Base-by-base conservation (phyloP, 2,113 vertebrate genomes). In the Trematomus loennbergii region DNA sequence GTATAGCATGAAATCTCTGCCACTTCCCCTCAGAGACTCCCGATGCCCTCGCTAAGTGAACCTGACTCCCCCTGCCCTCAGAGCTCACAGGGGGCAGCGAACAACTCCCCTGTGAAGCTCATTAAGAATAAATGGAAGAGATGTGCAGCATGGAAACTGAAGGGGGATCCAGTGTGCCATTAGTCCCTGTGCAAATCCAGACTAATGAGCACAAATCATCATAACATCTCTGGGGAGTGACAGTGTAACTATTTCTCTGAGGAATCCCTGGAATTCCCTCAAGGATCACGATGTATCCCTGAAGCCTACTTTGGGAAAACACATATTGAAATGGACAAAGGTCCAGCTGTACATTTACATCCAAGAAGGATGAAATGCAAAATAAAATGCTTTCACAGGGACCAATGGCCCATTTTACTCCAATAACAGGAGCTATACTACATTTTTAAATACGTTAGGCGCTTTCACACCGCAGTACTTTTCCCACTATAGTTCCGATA, bases 191-290 rank as follows among this genome's bases (percentile, higher is more conserved):
- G 81, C 69, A 82, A 82, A 78, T 66, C 52, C 18, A 62, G 36
- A 75, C 69, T 87, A 91, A 91, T 79, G 79, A 91, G 83, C 57
- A 63, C 85, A 71, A 73, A 67, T 62, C 45, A 57, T 75, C 36
- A 75, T 58, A 64, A 76, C 65, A 69, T 63, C 20, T 64, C 45
- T 54, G 13, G 71, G 64, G 74, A 85, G 77, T 29, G 66, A 46
- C 13, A 20, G 58, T 20, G 0, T 18, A 40, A 75, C 1, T 46
- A 3, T 18, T 68, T 67, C 0, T 43, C 29, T 36, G 46, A 61
- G 3, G 22, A 59, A 75, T 53, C 18, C 18, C 6, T 53, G 68
- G 25, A 54, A 72, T 76, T 33, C 60, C 74, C 60, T 66, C 8
- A 63, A 43, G 54, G 69, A 17, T 40, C n/a, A 5, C 3, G 50